Percentiles rank a stretch among this genome's conserved stretches.
Evolutionary conservation across 2,113 vertebrate species (phyloP).

Genomic region (Tylochromis polylepis): DNA sequence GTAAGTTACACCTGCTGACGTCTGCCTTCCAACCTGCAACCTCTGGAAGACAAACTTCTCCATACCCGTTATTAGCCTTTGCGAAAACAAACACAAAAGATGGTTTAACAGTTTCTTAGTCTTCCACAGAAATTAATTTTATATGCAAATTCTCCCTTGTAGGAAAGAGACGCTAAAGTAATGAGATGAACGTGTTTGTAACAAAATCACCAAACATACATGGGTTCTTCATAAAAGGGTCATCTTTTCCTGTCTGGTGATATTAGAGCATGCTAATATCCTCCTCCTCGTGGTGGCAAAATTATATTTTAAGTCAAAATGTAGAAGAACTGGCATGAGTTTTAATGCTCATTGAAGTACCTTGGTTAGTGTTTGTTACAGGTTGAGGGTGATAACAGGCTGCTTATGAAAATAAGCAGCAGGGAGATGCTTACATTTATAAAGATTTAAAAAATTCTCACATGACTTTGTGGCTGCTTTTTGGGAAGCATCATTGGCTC

Average conservation of each 20-base stretch:
- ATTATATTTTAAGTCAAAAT: background rate
- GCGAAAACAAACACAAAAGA: background rate
- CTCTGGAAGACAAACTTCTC: background rate
- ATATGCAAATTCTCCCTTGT: background rate
- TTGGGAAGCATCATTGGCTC: background rate
- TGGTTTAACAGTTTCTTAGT: background rate
- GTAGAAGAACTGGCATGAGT: background rate
- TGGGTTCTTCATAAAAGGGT: background rate
- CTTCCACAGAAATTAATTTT: background rate
- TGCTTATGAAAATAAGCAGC: background rate
- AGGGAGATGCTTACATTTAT: background rate
- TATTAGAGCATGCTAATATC: background rate
- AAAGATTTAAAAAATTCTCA: background rate
- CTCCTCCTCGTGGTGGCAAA: background rate
- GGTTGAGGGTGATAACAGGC: background rate
- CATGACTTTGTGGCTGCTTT: background rate
- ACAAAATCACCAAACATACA: background rate
- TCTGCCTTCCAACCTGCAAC: conserved; percentile 28
- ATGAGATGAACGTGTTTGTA: background rate
- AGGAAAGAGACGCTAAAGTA: background rate
- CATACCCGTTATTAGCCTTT: conserved; percentile 1
- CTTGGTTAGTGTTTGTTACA: background rate
- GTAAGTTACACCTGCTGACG: conserved; percentile 58
- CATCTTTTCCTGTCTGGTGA: background rate
- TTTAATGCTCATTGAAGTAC: background rate